Base-by-base conservation (phyloP, 2,113 vertebrate species). In the Salvator merianae region DNA sequence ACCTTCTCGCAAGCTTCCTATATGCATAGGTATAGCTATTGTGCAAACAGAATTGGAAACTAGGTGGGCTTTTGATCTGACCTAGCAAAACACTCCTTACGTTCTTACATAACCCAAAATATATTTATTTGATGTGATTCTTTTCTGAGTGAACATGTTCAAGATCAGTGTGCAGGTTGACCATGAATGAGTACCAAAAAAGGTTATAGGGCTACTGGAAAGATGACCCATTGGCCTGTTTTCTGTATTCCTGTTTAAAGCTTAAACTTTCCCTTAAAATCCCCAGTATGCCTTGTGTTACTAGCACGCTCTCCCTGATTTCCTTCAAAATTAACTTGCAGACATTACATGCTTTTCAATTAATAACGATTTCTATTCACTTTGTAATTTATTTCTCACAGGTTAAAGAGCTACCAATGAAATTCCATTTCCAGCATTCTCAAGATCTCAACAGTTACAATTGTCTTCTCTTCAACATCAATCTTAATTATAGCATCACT, bases 341-440 rank as follows among this genome's bases (percentile, higher is more conserved):
- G 88, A 89, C 40, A 88, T 79, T 87, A 75, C 73, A 82, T 84
- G 40, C 90, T 89, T 85, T 88, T 47, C 81, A 90, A 85, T 79
- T 79, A 85, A 85, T 84, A 82, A 59, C 86, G 91, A 90, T 87
- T 91, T 86, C 74, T 86, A 50, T 85, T 89, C 82, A 77, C 38
- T 40, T 1, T 2, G 6, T 74, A 88, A 85, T 90, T 90, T 93
- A 73, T 90, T 82, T 90, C 43, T 72, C 66, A 71, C 84, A 75
- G 85, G 28, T 40, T 90, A 66, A 84, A 90, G 70, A 72, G 87
- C 77, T 91, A 26, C 79, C 85, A 77, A 32, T 53, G 47, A 32
- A 59, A 86, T 89, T 88, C 59, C 47, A 88, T 87, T 90, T 79
- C 80, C 81, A 59, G 79, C 16, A 73, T 66, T 86, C 80, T 91